Evolutionary conservation across 1,140 invertebrate species (phyloP), one percentile per base, ranked within the genome.

Genomic region (Latrodectus geometricus): DNA sequence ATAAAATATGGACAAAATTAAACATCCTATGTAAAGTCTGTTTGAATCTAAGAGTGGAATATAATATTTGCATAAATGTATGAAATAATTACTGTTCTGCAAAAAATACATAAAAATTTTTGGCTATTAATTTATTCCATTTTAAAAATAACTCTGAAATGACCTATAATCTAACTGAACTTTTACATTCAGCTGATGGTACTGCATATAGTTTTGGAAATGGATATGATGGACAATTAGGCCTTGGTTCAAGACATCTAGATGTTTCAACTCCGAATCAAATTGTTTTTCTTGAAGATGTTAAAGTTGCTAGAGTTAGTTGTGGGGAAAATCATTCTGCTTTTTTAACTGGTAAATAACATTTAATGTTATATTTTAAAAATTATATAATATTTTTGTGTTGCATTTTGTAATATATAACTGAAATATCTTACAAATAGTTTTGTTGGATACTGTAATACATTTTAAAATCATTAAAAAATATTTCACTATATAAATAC

Each of bases 271-370:
- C 86, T 35, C 92, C 91, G 52, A 84, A 90, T 68, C 89, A 88
- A 50, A 80, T 92, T 56, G 8, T 88, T 88, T 83, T 88, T 89
- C 91, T 89, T 92, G 90, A 91, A 93, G 65, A 90, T 91, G 11
- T 92, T 91, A 93, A 79, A 91, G 77, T 92, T 93, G 83, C 91
- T 90, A 76, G 89, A 92, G 92, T 94, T 1, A 91, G 92, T 50
- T 94, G 94, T 91, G 95, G 94, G 14, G 94, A 95, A 85, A 94
- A 93, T 90, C 94, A 95, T 89, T 94, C 94, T 35, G 94, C 94
- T n/a, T 92, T 95, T 90, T 91, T 95, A 65, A 93, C 94, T 90
- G 94, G 94, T 95, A 90, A 89, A 56, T 78, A 23, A n/a, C 9
- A 12, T 48, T 20, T 8, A 74, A 14, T 35, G 21, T 74, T 74